Evolutionary conservation across 1,140 invertebrate species (phyloP).

Genomic region (Cydia splendana): DNA sequence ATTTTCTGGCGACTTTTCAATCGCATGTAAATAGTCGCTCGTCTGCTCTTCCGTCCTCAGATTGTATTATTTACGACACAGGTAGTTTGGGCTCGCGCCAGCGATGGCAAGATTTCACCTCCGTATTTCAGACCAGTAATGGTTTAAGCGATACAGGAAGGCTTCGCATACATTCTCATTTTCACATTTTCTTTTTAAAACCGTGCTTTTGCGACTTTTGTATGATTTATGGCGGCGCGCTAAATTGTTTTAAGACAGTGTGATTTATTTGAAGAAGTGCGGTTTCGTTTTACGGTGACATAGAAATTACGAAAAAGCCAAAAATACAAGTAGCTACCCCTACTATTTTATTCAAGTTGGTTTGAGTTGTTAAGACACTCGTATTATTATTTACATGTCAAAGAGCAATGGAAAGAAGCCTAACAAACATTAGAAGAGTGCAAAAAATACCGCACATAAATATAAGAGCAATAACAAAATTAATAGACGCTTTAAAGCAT

Average conservation of each 20-base stretch:
- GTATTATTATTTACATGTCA: no score
- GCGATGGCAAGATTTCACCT: conserved; percentile 62
- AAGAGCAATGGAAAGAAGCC: no score
- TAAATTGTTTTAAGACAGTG: conserved; percentile 25
- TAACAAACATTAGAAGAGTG: no score
- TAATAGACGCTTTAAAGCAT: no score
- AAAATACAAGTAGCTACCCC: no score
- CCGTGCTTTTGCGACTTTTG: conserved; percentile 23
- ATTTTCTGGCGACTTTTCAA: neutral
- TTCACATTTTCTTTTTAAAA: conserved; percentile 34
- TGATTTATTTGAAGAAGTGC: neutral
- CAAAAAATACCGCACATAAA: no score
- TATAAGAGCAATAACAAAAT: no score
- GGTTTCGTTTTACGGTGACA: neutral
- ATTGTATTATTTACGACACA: conserved; percentile 70
- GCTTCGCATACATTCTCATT: conserved; percentile 19
- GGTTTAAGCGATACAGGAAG: conserved; percentile 59
- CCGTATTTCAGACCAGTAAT: conserved; percentile 65
- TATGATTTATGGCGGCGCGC: conserved; percentile 3
- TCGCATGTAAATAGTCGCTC: conserved; percentile 29
- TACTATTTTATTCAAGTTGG: no score
- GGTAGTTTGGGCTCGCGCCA: conserved; percentile 72
- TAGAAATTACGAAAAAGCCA: neutral
- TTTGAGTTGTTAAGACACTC: no score
- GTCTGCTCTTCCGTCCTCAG: conserved; percentile 42